A percentile compares a stretch with the other conserved stretches of the same genome.
These are phyloP conservation scores for Autographa gamma DNA, from an alignment of 2,888 invertebrate genomes.

Conservation along the genomic window DNA sequence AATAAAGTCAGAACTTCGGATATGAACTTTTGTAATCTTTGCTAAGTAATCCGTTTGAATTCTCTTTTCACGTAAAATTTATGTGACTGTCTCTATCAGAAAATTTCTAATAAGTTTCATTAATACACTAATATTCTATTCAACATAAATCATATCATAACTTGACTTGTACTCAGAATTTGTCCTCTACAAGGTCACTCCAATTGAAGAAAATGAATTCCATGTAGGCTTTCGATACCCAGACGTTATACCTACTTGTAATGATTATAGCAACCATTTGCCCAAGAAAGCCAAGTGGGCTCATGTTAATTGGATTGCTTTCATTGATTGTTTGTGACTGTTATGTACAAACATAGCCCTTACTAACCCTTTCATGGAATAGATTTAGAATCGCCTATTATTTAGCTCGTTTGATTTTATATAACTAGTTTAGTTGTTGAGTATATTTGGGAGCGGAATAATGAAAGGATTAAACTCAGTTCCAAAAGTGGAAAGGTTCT, in stretches of 20 bases:
- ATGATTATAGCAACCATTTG: slow-evolving; percentile 79
- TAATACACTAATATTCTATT: slow-evolving; percentile 1
- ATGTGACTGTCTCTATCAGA: neutral
- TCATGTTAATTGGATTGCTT: slow-evolving; percentile 80
- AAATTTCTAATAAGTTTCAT: neutral
- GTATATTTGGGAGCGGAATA: neutral
- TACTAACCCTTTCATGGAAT: slow-evolving; percentile 44
- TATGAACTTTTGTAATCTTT: neutral
- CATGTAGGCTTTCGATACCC: slow-evolving; percentile 60
- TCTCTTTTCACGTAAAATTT: neutral
- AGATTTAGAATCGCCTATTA: slow-evolving; percentile 31
- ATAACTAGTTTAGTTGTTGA: slow-evolving; percentile 10
- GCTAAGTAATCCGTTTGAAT: neutral
- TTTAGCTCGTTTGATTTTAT: slow-evolving; percentile 39
- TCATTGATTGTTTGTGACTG: slow-evolving; percentile 74
- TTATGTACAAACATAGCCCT: slow-evolving; percentile 55
- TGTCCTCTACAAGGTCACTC: slow-evolving; percentile 53
- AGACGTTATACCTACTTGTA: slow-evolving; percentile 69
- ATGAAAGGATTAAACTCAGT: neutral
- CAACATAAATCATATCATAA: slow-evolving; percentile 45
- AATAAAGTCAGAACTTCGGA: neutral
- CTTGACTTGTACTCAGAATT: slow-evolving; percentile 50
- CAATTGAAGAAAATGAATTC: slow-evolving; percentile 65
- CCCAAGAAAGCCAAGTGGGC: slow-evolving; percentile 76
- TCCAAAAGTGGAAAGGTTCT: neutral